Evolutionary conservation across 64 coral and sea anemone species (phyloP).

Genomic region (Acropora yongei): DNA sequence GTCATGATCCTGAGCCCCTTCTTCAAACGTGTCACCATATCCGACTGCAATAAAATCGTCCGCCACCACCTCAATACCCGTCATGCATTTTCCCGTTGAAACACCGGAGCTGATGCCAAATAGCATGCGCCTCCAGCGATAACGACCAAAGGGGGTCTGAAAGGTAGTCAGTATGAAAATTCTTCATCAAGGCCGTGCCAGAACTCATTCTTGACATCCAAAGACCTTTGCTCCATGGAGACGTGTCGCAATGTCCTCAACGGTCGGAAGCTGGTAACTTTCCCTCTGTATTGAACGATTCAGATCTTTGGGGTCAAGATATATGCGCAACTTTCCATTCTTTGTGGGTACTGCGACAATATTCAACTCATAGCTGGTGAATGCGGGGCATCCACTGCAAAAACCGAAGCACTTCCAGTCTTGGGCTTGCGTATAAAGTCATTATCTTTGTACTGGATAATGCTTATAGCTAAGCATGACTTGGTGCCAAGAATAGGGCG

Average conservation of each 20-base stretch:
- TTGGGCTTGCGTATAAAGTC: conserved; percentile 34
- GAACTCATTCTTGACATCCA: conserved; percentile 46
- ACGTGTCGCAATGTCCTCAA: conserved; percentile 64
- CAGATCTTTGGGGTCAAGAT: conserved; percentile 52
- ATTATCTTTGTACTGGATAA: conserved; percentile 64
- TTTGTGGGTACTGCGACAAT: conserved; percentile 56
- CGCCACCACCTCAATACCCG: conserved; percentile 26
- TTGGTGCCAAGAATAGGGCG: conserved; percentile 55
- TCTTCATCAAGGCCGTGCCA: conserved; percentile 50
- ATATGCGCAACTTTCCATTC: conserved; percentile 59
- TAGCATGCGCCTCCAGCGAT: conserved; percentile 39
- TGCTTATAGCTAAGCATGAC: conserved; percentile 53
- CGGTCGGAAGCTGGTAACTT: conserved; percentile 28
- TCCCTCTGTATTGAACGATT: conserved; percentile 16
- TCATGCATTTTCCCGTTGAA: conserved; percentile 38
- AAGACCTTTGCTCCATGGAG: conserved; percentile 62
- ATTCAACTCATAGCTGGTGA: neutral
- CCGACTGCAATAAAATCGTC: conserved; percentile 46
- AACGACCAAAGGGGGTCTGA: conserved; percentile 38
- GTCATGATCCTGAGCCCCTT: conserved; percentile 17
- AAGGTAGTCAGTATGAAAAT: conserved; percentile 48
- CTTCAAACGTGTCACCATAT: conserved; percentile 23
- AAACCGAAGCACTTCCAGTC: conserved; percentile 25
- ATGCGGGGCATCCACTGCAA: conserved; percentile 12
- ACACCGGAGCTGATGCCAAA: conserved; percentile 54